Evolutionary conservation across 2,797 vertebrate genomes (phyloP).

Genomic region (Argyrosomus regius): DNA sequence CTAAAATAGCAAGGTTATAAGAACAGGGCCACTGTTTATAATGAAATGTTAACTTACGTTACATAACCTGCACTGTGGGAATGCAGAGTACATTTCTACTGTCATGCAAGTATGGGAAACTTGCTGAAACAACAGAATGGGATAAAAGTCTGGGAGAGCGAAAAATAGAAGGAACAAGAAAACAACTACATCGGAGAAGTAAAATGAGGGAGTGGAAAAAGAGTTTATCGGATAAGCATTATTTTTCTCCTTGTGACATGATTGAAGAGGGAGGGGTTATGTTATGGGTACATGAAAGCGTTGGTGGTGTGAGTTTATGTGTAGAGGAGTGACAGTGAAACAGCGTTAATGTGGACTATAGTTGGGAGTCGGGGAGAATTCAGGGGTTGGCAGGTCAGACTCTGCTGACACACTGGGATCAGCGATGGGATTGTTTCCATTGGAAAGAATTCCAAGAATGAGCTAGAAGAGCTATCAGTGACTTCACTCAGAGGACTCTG

Average conservation of each 20-base stretch:
- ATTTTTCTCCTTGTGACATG: conserved; percentile 55
- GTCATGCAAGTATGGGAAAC: conserved; percentile 77
- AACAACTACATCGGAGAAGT: conserved; percentile 51
- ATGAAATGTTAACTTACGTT: conserved; percentile 66
- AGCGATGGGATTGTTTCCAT: conserved; percentile 88
- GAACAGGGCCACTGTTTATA: conserved; percentile 64
- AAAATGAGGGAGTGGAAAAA: conserved; percentile 51
- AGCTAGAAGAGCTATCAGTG: conserved; percentile 87
- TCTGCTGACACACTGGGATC: conserved; percentile 86
- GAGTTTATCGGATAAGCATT: conserved; percentile 44
- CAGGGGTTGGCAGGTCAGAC: conserved; percentile 79
- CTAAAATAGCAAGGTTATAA: conserved; percentile 67
- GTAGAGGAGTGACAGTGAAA: conserved; percentile 56
- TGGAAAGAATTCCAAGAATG: conserved; percentile 90
- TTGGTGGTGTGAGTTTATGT: conserved; percentile 62
- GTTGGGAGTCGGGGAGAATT: conserved; percentile 73
- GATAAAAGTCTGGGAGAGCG: conserved; percentile 53
- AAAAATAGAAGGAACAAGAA: conserved; percentile 69
- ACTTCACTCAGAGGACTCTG: conserved; percentile 80
- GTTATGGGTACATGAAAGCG: conserved; percentile 49
- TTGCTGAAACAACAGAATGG: conserved; percentile 76
- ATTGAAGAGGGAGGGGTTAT: conserved; percentile 24
- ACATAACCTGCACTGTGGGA: conserved; percentile 72
- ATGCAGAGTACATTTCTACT: conserved; percentile 66
- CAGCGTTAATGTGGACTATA: conserved; percentile 72